Base-by-base conservation (phyloP, 1,140 invertebrate species). In the Gonatopus flavifemur region DNA sequence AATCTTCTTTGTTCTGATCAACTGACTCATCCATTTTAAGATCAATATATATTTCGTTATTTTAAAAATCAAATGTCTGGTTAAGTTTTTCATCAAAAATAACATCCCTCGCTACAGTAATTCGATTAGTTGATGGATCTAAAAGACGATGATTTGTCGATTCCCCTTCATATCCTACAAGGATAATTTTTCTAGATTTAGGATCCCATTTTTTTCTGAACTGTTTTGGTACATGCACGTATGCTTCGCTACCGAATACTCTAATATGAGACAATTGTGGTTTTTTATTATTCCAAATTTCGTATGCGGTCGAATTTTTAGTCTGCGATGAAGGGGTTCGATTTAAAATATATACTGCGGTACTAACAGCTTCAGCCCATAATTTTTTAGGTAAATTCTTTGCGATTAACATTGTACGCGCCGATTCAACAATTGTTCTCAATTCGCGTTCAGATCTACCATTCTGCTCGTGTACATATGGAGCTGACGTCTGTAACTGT, bases 221-320 rank as follows among this genome's bases (percentile, higher is more conserved):
- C 21, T 47, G 21, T 25, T 57, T 53, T n/a, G 46, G 32, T 40
- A 47, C 19, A 33, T 53, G 55, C 19, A 60, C 59, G 32, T 62
- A 63, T 20, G 61, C 62, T 41, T 41, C 31, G 37, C 52, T 63
- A 18, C 67, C 69, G 55, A 69, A 73, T 21, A 60, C 62, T 51
- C 54, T 44, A 32, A 71, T 47, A 46, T 66, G 52, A 28, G 24
- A 44, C 3, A 59, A 6, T 19, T 51, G 32, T 13, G 49, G 53
- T 33, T 54, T 55, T 43, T 41, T 51, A 9, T 22, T 41, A 18
- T 24, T 38, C 52, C 47, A 59, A 35, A 33, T 25, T 28, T 59
- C 50, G 16, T 35, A 49, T 16, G 36, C 15, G 9, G 52, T 55
- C 18, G 19, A 36, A 5, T 15, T 19, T 16, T 39, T 22, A 6